These are phyloP conservation scores for Drosophila lacteicornis DNA, from an alignment of 1,140 invertebrate genomes.

Conservation along the genomic window DNA sequence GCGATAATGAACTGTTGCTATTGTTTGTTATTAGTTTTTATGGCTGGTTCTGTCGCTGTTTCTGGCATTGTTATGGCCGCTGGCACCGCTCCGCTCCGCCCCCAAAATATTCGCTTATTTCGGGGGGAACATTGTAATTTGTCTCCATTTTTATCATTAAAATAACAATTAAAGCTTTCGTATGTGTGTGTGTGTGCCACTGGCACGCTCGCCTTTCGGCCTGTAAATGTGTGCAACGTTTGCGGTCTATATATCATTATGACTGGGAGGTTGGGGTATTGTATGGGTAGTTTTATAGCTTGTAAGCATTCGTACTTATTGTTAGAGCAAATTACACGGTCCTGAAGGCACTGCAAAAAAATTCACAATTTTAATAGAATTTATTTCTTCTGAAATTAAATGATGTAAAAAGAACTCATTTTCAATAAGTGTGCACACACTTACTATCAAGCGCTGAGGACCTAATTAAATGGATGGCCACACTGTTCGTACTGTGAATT, in stretches of 20 bases:
- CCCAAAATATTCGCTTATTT: constrained; percentile 31
- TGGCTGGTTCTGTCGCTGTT: constrained; percentile 44
- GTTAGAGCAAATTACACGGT: constrained; percentile 62
- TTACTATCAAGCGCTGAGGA: too few species aligned
- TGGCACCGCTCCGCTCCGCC: constrained; percentile 17
- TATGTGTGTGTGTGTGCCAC: constrained; percentile 41
- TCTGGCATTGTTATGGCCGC: constrained; percentile 27
- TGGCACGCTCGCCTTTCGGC: constrained; percentile 4
- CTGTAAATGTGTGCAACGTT: constrained; percentile 72
- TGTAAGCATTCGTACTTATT: constrained; percentile 80
- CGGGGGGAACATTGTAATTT: constrained; percentile 65
- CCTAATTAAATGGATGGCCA: too few species aligned
- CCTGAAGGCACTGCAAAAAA: background rate
- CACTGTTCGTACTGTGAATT: too few species aligned
- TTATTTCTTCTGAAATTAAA: too few species aligned
- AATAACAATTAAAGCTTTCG: constrained; percentile 81
- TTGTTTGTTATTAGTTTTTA: constrained; percentile 82
- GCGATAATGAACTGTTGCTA: constrained; percentile 80
- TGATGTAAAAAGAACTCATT: too few species aligned
- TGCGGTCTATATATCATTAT: constrained; percentile 76
- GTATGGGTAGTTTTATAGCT: constrained; percentile 76
- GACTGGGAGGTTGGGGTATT: constrained; percentile 31
- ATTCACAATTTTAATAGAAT: too few species aligned
- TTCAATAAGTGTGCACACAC: too few species aligned
- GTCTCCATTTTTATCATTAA: constrained; percentile 83